Evolutionary conservation across 2,797 vertebrate species (phyloP).

Genomic region (Hylomyscus alleni): DNA sequence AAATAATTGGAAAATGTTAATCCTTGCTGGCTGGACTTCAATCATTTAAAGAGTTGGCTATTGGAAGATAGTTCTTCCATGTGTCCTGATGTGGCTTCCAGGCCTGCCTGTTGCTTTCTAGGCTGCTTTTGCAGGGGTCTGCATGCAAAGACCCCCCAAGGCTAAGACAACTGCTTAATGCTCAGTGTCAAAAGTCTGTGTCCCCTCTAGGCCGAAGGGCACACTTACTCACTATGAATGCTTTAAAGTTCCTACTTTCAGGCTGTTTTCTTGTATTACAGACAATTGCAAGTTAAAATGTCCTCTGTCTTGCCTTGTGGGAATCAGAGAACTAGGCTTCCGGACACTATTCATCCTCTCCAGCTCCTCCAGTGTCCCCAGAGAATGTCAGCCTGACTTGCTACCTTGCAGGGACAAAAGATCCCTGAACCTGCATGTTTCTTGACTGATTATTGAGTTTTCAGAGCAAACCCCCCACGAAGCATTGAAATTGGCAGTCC

Average conservation of each 20-base stretch:
- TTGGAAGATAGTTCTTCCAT: background rate
- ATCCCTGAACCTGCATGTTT: too few relatives aligned
- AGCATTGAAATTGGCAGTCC: background rate
- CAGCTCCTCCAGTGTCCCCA: rapidly evolving
- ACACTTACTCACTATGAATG: background rate
- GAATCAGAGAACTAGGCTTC: background rate
- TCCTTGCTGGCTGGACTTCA: background rate
- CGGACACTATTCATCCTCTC: too few relatives aligned
- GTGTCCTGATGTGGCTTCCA: background rate
- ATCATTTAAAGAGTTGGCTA: background rate
- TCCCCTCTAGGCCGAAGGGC: background rate
- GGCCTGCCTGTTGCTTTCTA: background rate
- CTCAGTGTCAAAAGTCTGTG: background rate
- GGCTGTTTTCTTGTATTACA: background rate
- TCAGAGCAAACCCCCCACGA: background rate
- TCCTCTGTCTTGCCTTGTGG: background rate
- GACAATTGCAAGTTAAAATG: too few relatives aligned
- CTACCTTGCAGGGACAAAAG: background rate
- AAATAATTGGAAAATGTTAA: background rate
- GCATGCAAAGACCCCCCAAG: rapidly evolving
- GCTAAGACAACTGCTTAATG: background rate
- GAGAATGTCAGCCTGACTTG: too few relatives aligned
- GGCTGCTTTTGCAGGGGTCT: background rate
- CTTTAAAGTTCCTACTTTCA: background rate
- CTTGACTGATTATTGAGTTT: background rate